Conservation (phyloP, 1,140 invertebrate species). For the Lepidotrigona ventralis region DNA sequence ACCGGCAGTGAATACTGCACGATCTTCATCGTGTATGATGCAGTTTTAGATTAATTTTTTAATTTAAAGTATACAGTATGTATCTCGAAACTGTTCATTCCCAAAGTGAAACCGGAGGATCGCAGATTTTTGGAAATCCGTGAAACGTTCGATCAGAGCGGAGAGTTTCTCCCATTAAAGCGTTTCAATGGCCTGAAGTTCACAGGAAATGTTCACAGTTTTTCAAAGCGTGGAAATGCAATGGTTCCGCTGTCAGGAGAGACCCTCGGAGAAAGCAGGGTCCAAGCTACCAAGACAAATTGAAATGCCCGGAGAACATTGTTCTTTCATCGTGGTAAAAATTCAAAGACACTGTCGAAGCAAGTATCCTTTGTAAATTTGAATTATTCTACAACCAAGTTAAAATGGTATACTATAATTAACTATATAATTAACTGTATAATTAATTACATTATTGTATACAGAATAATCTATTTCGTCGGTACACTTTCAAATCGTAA, state of each 20-base stretch:
- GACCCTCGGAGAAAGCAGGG: neutral
- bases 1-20: too few species aligned
- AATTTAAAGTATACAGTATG: too few species aligned
- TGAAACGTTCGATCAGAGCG: neutral
- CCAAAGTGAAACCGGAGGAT: neutral
- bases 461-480: too few species aligned
- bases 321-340: too few species aligned
- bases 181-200: neutral
- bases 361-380: neutral
- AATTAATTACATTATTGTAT: too few species aligned
- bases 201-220: neutral
- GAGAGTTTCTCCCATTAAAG: slow-evolving; percentile 2
- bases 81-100: neutral
- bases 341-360: neutral
- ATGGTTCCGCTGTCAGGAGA: slow-evolving; percentile 28
- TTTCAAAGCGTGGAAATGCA: slow-evolving; percentile 22
- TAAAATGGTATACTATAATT: too few species aligned
- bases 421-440: too few species aligned
- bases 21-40: too few species aligned
- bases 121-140: neutral
- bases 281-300: slow-evolving; percentile 7
- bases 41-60: too few species aligned
- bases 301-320: neutral
- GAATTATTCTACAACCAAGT: too few species aligned
- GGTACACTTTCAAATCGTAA: too few species aligned